A percentile compares a stretch with the other conserved stretches of the same genome.
phyloP scores from a whole-genome alignment of 1,140 invertebrate species.

The Hypsibius dujardini region DNA sequence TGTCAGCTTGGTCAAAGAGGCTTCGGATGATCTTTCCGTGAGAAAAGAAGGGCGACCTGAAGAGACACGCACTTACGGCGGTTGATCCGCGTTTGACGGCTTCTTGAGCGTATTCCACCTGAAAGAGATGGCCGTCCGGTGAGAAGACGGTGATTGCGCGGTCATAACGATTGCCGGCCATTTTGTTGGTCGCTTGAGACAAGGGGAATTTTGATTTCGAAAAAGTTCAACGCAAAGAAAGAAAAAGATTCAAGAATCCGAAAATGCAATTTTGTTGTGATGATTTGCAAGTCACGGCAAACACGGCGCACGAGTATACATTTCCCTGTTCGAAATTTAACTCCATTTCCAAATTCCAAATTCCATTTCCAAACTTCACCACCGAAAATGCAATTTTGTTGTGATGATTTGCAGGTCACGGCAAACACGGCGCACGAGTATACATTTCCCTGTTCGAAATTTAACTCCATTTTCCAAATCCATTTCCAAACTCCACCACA shows the following conservation, averaged over 20 bases:
- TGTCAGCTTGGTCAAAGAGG: background rate
- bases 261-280: background rate
- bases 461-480: too few relatives aligned
- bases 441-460: too few relatives aligned
- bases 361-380: constrained; percentile 5
- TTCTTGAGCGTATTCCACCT: constrained; percentile 99
- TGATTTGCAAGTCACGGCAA: background rate
- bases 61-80: constrained; percentile 50
- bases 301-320: background rate
- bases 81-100: constrained; percentile 98
- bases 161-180: constrained; percentile 50
- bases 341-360: constrained; percentile 14
- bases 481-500: too few relatives aligned
- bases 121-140: constrained; percentile 97
- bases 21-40: background rate
- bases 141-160: constrained; percentile 93
- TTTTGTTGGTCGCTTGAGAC: constrained; percentile 21
- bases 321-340: constrained; percentile 19
- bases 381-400: too few relatives aligned
- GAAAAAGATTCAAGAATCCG: background rate
- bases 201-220: constrained; percentile 50
- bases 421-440: too few relatives aligned
- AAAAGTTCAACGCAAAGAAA: constrained; percentile 33
- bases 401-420: too few relatives aligned
- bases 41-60: background rate